Conservation (phyloP, 2,113 vertebrate genomes). For the Phyllostomus hastatus region DNA sequence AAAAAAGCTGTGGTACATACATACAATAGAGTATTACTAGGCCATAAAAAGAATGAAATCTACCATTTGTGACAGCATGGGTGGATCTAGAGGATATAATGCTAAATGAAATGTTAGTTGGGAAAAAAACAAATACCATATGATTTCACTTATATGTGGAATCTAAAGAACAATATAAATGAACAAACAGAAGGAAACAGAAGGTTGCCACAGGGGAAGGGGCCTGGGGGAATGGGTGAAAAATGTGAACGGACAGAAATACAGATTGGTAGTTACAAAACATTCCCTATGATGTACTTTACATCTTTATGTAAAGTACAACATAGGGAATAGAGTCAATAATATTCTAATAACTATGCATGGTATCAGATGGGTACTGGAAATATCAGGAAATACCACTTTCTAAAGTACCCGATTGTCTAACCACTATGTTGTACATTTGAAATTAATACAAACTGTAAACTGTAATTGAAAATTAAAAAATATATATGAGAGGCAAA, state of each 20-base stretch:
- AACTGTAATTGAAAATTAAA: background rate
- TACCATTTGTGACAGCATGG: background rate
- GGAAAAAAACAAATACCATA: too few species aligned
- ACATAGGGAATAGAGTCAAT: background rate
- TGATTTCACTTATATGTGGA: too few species aligned
- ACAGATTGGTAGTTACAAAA: too few species aligned
- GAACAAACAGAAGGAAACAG: background rate
- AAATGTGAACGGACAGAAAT: too few species aligned
- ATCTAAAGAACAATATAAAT: too few species aligned
- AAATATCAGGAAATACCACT: too few species aligned
- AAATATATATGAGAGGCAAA: background rate
- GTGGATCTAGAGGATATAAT: too few species aligned
- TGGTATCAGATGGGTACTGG: too few species aligned
- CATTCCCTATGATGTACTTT: too few species aligned
- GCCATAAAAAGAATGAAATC: background rate
- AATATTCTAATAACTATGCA: background rate
- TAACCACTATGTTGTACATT: background rate
- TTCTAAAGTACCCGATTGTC: too few species aligned
- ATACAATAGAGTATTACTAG: background rate
- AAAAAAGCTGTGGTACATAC: background rate
- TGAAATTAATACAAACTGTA: background rate
- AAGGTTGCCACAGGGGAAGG: background rate
- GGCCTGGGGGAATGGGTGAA: too few species aligned
- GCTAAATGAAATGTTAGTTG: too few species aligned
- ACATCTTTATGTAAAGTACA: background rate